Conservation (phyloP, 1,140 invertebrate genomes). For the Rhizoglyphus robini region DNA sequence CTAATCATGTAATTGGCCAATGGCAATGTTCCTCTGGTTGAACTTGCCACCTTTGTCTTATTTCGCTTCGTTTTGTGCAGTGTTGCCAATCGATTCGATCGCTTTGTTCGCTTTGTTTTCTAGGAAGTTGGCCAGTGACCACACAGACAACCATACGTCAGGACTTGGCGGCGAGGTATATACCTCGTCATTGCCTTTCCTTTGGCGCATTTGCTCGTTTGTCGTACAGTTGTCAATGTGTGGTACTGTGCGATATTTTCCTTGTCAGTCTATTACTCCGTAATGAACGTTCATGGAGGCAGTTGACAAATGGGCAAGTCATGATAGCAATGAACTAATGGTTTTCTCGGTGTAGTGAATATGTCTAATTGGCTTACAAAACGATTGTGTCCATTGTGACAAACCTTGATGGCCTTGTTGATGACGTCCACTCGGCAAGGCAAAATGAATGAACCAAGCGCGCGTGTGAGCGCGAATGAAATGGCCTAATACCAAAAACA, state of each 20-base stretch:
- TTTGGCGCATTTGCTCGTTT: not conserved
- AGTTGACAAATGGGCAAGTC: constrained; percentile 4
- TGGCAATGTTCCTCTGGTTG: too few species aligned
- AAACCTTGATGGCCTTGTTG: not conserved
- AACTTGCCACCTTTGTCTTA: not conserved
- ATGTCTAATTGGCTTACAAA: too few species aligned
- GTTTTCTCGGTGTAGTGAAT: too few species aligned
- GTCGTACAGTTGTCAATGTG: not conserved
- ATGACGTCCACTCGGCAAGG: constrained; percentile 2
- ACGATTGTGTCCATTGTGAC: not conserved
- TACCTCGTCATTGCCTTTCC: not conserved
- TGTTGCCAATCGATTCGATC: not conserved
- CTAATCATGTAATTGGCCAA: too few species aligned
- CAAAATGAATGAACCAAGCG: too few species aligned
- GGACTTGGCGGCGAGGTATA: too few species aligned
- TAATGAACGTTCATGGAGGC: not conserved
- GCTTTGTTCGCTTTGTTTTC: not conserved
- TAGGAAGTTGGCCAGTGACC: too few species aligned
- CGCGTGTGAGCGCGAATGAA: not conserved
- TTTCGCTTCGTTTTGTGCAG: not conserved
- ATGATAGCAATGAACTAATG: too few species aligned
- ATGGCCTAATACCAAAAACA: not conserved
- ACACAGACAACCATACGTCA: too few species aligned
- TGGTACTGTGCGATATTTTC: too few species aligned
- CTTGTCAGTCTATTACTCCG: not conserved